A percentile compares a stretch with the other conserved stretches of the same genome.
phyloP scores from a whole-genome alignment of 2,888 invertebrate species.

The Mactromeris polynyma region DNA sequence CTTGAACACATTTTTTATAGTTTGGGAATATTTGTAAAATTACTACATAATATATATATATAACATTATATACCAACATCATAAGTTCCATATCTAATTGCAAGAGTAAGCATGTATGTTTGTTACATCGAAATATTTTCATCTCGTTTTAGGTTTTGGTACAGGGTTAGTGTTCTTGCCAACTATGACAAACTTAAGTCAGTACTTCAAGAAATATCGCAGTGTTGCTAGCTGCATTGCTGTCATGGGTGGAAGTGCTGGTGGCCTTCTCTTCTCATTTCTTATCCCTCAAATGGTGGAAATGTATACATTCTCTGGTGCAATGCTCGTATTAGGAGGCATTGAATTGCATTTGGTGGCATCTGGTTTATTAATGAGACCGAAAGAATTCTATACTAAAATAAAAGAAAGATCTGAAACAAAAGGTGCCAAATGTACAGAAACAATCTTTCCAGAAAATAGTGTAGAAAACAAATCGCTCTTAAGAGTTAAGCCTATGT shows the following conservation, averaged over 20 bases:
- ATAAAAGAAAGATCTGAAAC: background rate
- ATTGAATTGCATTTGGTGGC: conserved; percentile 57
- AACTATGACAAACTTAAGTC: conserved; percentile 50
- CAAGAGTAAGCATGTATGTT: too few relatives aligned
- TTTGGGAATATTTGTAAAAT: too few relatives aligned
- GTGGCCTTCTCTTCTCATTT: conserved; percentile 62
- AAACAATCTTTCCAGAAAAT: background rate
- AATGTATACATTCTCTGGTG: conserved; percentile 60
- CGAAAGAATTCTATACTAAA: conserved; percentile 27
- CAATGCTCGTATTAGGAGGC: conserved; percentile 58
- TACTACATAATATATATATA: too few relatives aligned
- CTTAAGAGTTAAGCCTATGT: background rate
- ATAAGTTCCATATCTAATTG: too few relatives aligned
- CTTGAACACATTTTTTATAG: too few relatives aligned
- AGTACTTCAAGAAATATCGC: conserved; percentile 68
- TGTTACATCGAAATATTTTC: background rate
- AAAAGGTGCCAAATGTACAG: background rate
- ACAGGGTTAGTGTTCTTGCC: conserved; percentile 59
- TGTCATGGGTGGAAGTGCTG: conserved; percentile 62
- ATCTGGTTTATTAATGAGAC: conserved; percentile 65
- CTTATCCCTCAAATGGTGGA: conserved; percentile 51
- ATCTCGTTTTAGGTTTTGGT: conserved; percentile 60
- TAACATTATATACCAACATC: too few relatives aligned
- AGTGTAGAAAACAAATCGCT: background rate
- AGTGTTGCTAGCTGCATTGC: conserved; percentile 70